Evolutionary conservation across 1,140 invertebrate species (phyloP).

Genomic region (Phymastichus coffea): DNA sequence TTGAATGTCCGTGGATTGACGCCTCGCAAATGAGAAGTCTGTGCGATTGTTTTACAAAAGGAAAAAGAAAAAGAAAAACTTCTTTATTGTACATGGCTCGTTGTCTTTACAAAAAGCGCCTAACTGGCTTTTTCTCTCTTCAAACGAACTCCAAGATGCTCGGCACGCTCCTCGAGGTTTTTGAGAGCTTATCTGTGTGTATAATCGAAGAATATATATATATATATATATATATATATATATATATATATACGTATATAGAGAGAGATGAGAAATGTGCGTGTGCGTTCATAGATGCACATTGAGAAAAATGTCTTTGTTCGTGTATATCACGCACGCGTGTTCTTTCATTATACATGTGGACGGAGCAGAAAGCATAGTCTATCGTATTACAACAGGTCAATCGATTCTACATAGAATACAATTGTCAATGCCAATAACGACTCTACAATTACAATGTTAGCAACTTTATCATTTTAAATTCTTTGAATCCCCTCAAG

Average conservation of each 20-base stretch:
- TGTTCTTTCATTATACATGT: slow-evolving; percentile 25
- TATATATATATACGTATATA: neutral
- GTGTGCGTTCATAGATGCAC: no score
- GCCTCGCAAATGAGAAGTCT: no score
- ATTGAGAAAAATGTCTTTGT: no score
- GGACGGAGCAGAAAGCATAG: slow-evolving; percentile 48
- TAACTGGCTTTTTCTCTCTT: slow-evolving; percentile 5
- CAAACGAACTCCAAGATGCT: neutral
- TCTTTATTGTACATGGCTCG: slow-evolving; percentile 20
- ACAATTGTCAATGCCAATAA: slow-evolving; percentile 39
- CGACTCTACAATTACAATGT: slow-evolving; percentile 33
- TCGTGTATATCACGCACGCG: slow-evolving; percentile 12
- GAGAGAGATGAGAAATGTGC: neutral
- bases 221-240: neutral
- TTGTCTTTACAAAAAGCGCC: slow-evolving; percentile 12
- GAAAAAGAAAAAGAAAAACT: slow-evolving; percentile 7
- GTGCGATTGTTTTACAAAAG: no score
- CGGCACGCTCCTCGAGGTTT: no score
- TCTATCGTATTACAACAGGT: slow-evolving; percentile 27
- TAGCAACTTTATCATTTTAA: slow-evolving; percentile 4
- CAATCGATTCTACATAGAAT: slow-evolving; percentile 41
- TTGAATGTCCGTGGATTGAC: no score
- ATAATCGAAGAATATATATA: neutral
- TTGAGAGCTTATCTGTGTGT: neutral
- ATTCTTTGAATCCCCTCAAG: neutral